A percentile compares a stretch with the other conserved stretches of the same genome.
phyloP scores from a whole-genome alignment of 2,113 vertebrate species.

The Pleuronectes platessa region DNA sequence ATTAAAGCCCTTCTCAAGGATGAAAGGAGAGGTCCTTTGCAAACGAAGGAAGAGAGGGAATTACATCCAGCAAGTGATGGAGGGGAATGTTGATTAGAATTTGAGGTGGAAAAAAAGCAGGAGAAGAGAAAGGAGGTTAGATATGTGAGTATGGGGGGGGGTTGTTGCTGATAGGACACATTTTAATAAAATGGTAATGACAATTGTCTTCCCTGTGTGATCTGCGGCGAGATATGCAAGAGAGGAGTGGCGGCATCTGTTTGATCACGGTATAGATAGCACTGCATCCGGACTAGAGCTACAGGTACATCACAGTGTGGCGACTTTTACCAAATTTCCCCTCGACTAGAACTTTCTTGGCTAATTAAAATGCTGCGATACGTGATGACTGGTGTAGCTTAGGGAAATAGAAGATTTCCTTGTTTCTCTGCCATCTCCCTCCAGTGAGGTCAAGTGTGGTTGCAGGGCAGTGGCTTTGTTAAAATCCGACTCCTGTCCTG shows the following conservation, averaged over 20 bases:
- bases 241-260: conserved; percentile 36
- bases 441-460: conserved; percentile 62
- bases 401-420: conserved; percentile 41
- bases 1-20: conserved; percentile 86
- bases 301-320: conserved; percentile 57
- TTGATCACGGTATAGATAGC: conserved; percentile 56
- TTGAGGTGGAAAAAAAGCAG: conserved; percentile 37
- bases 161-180: conserved; percentile 72
- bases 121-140: conserved; percentile 52
- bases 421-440: conserved; percentile 39
- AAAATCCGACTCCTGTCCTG: conserved; percentile 42
- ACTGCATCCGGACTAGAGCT: conserved; percentile 41
- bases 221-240: conserved; percentile 55
- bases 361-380: conserved; percentile 49
- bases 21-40: conserved; percentile 82
- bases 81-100: conserved; percentile 79
- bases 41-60: conserved; percentile 76
- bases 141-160: conserved; percentile 45
- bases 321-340: conserved; percentile 53
- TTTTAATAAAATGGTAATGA: conserved; percentile 78
- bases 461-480: conserved; percentile 54
- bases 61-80: conserved; percentile 75
- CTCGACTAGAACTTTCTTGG: conserved; percentile 44
- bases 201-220: conserved; percentile 71
- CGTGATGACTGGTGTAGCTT: conserved; percentile 33